Percentiles rank a stretch among this genome's conserved stretches.
These are phyloP conservation scores for Gymnothorax reevesii DNA, from an alignment of 2,797 vertebrate genomes.

Conservation along the genomic window DNA sequence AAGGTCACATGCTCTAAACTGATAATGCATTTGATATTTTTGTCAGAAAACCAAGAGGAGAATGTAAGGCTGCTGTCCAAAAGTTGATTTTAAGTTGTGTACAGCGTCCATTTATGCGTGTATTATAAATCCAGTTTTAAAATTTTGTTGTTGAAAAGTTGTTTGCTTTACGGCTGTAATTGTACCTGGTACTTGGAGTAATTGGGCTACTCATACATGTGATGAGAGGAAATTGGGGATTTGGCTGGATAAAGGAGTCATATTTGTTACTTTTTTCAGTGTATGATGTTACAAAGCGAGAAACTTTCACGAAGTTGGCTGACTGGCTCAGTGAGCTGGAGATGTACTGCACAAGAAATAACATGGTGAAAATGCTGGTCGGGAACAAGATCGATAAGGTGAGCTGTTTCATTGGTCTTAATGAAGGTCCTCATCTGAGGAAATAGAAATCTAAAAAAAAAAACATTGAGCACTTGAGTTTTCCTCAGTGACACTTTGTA, in stretches of 20 bases:
- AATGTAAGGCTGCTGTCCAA: not conserved
- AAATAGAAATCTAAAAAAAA: not conserved
- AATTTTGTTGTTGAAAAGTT: not conserved
- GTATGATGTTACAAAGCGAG: conserved; percentile 94
- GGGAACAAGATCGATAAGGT: conserved; percentile 99
- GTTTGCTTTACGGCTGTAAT: not conserved
- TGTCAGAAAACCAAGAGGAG: not conserved
- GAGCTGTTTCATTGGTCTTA: conserved; percentile 48
- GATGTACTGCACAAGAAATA: conserved; percentile 95
- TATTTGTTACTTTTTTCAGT: conserved; percentile 66
- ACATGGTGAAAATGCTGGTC: conserved; percentile 98
- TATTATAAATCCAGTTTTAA: not conserved
- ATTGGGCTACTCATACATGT: not conserved
- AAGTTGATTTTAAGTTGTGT: not conserved
- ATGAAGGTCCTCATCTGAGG: not conserved
- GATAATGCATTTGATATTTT: not conserved
- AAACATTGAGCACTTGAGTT: no score
- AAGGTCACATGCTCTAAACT: not conserved
- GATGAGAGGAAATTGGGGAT: not conserved
- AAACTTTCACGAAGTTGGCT: conserved; percentile 91
- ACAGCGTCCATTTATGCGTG: not conserved
- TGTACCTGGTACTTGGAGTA: not conserved
- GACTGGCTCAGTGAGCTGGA: conserved; percentile 98
- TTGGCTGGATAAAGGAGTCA: not conserved
- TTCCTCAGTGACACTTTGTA: no score